Conservation (phyloP, 2,797 vertebrate species). For the Macrochelys suwanniensis region DNA sequence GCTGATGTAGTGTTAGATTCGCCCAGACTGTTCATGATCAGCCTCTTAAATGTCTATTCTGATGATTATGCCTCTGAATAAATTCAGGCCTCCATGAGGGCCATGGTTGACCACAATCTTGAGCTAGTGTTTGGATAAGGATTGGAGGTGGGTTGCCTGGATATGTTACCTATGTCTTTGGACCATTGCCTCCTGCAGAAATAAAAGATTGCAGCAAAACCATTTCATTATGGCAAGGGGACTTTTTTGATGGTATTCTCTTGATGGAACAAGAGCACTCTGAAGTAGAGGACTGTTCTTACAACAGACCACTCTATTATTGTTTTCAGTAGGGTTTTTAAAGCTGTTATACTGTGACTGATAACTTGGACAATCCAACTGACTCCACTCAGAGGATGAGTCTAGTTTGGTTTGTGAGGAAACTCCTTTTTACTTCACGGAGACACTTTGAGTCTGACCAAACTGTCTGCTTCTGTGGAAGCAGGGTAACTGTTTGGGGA, state of each 20-base stretch:
- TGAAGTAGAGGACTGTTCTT: background rate
- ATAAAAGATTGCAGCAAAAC: background rate
- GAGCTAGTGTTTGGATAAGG: background rate
- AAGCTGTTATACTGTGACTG: background rate
- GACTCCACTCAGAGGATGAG: background rate
- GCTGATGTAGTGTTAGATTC: background rate
- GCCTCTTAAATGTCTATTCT: background rate
- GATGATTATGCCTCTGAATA: background rate
- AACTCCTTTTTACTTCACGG: background rate
- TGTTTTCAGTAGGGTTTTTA: background rate
- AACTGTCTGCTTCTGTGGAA: background rate
- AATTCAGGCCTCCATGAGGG: background rate
- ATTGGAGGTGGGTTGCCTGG: background rate
- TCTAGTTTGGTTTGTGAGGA: background rate
- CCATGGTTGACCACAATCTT: background rate
- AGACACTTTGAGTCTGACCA: no score
- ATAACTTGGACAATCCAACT: background rate
- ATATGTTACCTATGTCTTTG: background rate
- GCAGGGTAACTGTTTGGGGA: background rate
- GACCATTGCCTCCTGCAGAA: background rate
- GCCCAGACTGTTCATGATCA: background rate
- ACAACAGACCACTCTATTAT: background rate
- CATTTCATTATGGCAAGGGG: background rate
- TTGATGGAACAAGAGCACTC: background rate
- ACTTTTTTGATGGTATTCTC: background rate